Evolutionary conservation across 2,888 invertebrate species (phyloP), one percentile per base, ranked within the genome.

Genomic region (Galerucella nymphaeae): DNA sequence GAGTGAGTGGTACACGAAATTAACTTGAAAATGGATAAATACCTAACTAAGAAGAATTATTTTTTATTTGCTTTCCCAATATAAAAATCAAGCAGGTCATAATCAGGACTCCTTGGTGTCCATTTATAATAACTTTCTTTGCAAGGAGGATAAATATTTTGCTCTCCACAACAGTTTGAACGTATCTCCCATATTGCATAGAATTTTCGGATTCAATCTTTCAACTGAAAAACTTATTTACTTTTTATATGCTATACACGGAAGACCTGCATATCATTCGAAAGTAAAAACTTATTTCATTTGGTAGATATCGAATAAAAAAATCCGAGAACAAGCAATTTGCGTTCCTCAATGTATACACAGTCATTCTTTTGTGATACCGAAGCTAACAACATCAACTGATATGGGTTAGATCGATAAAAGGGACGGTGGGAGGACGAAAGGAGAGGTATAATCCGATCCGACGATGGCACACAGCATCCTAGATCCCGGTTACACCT

Each of bases 401-500:
- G 66, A 72, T 67, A 66, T 66, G 69, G 74, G 66, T 50, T n/a
- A 59, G 68, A 74, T 72, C 71, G 74, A 72, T 71, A 74, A 62
- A n/a, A 61, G 64, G 61, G 64, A 48, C 1, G 67, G 67, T 1
- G 57, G 68, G 61, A 18, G 68, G 20, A 61, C 18, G 45, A 14
- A 41, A 4, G 68, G 71, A 65, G 63, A 38, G 48, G 66, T 18
- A 66, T 65, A 71, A 61, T 71, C 65, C 66, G 71, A 61, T 71
- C 65, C 66, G 71, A 71, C 69, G 66, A 70, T 68, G 66, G 71
- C 74, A 76, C 73, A 70, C 73, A 65, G 61, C 65, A 72, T 70
- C 69, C 73, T 69, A 59, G 74, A 77, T 73, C 74, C 77, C 66
- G 69, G 74, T 68, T 73, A 72, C 71, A 75, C 77, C 73, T 77